Evolutionary conservation across 2,888 invertebrate genomes (phyloP), one percentile per base, ranked within the genome.

Genomic region (Polyommatus iphigenia): DNA sequence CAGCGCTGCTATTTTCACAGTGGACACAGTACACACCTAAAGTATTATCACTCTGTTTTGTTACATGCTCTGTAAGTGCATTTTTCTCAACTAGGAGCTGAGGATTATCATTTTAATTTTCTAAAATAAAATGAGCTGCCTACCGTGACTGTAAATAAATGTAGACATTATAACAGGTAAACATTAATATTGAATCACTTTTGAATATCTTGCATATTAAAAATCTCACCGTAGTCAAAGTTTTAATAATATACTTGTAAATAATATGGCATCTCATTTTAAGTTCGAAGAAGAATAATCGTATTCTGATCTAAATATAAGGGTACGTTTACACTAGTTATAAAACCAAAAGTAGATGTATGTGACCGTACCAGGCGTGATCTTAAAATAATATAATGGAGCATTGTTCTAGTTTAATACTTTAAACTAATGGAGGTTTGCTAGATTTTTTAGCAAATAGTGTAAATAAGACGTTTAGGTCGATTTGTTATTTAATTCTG

Each of bases 401-500:
- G 36, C 71, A 7, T 72, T 41, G 41, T 72, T 72, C n/a, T 41
- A 18, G n/a, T 72, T n/a, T 41, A 10, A 72, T 41, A 13, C n/a
- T 41, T 29, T 72, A 41, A 41, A 41, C 32, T 29, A 32, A 15
- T 8, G 36, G 6, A 41, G 20, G n/a, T n/a, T 72, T 72, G 46
- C 15, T 75, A 54, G 29, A 15, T 46, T 15, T 15, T 24, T 54
- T 50, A 15, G 18, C 15, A 46, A 73, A 50, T 24, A 29, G 75
- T 75, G 75, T 75, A 75, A 29, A 75, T 75, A 75, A 15, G 46
- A 36, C 36, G 36, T 20, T 15, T 54, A 18, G 29, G 18, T 36
- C 46, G 13, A 50, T 73, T 54, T 54, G 54, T 75, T 50, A 73
- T 76, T n/a, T n/a, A 54, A 59, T 59, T 36, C 57, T 50, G 59